Conservation (phyloP, 2,888 invertebrate species). For the Heliconius aoede region DNA sequence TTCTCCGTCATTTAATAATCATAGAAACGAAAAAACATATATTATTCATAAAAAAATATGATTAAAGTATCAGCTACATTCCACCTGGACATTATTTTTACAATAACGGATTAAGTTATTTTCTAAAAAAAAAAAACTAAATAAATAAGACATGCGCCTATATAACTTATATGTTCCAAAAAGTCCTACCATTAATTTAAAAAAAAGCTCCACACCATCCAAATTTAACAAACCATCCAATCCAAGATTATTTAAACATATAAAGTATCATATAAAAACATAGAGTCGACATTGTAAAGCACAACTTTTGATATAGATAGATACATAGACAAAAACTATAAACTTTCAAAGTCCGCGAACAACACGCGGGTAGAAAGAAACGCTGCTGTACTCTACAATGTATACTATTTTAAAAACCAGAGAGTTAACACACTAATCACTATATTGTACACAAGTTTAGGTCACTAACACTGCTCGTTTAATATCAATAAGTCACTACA, state of each 20-base stretch:
- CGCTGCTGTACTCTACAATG: neutral
- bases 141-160: too few species aligned
- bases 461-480: constrained; percentile 14
- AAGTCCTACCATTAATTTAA: neutral
- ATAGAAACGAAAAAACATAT: too few species aligned
- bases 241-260: neutral
- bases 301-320: neutral
- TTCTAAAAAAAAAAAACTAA: too few species aligned
- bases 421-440: neutral
- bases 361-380: constrained; percentile 22
- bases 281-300: constrained; percentile 24
- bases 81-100: too few species aligned
- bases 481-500: constrained; percentile 10
- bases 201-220: constrained; percentile 7
- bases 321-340: constrained; percentile 14
- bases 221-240: neutral
- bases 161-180: neutral
- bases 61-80: too few species aligned
- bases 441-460: neutral
- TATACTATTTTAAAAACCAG: constrained; percentile 6
- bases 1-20: too few species aligned
- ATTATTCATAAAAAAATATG: too few species aligned
- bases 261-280: neutral
- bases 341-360: constrained; percentile 22
- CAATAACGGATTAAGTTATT: too few species aligned